A percentile compares a stretch with the other conserved stretches of the same genome.
Evolutionary conservation across 2,113 vertebrate species (phyloP).

Genomic region (Steatornis caripensis): DNA sequence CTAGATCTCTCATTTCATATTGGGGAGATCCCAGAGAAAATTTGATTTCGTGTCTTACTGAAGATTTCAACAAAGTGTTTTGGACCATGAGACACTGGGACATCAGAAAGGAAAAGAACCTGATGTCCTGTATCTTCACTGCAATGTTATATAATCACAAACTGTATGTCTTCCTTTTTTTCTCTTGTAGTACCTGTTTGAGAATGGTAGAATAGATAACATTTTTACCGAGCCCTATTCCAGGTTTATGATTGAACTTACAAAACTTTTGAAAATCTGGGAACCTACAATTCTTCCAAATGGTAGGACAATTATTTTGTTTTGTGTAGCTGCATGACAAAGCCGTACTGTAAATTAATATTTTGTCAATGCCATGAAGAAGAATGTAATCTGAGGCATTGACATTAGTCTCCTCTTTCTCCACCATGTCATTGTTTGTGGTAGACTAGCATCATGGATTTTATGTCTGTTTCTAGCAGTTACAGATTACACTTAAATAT

Average conservation of each 20-base stretch:
- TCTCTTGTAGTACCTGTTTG: slow-evolving; percentile 89
- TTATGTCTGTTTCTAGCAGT: not conserved
- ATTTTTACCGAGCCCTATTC: slow-evolving; percentile 97
- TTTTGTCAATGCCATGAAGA: not conserved
- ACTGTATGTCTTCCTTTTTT: slow-evolving; percentile 27
- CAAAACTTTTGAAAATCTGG: slow-evolving; percentile 87
- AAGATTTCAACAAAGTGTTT: not conserved
- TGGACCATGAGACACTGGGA: not conserved
- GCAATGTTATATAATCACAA: slow-evolving; percentile 19
- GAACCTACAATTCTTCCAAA: slow-evolving; percentile 87
- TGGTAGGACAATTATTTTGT: slow-evolving; percentile 75
- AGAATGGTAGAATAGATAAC: slow-evolving; percentile 97
- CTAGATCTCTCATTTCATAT: not conserved
- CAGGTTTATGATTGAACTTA: slow-evolving; percentile 91
- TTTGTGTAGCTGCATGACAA: slow-evolving; percentile 23
- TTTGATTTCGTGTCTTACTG: not conserved
- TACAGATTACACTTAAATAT: not conserved
- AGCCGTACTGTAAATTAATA: not conserved
- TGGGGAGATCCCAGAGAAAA: not conserved
- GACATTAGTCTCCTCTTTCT: not conserved
- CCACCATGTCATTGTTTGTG: not conserved
- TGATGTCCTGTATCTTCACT: not conserved
- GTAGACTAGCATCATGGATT: not conserved
- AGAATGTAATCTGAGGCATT: not conserved
- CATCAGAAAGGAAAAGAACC: not conserved